A percentile compares a stretch with the other conserved stretches of the same genome.
These are phyloP conservation scores for Malaclemys terrapin DNA, from an alignment of 2,113 vertebrate genomes.

Conservation along the genomic window DNA sequence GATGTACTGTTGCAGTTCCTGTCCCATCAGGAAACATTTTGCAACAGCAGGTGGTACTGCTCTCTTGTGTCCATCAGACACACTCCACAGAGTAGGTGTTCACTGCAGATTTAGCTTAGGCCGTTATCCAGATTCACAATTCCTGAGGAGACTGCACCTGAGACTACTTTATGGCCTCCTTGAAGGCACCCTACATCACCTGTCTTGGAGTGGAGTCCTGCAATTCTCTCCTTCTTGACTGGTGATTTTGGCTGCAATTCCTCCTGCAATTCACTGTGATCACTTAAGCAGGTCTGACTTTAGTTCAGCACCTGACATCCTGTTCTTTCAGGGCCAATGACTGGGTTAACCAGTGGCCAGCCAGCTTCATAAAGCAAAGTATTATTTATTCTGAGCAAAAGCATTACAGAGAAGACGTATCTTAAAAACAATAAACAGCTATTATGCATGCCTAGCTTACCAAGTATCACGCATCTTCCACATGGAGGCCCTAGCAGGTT, in stretches of 20 bases:
- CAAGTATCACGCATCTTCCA: too few species aligned
- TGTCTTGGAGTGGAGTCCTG: neutral
- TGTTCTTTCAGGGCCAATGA: neutral
- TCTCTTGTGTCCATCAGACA: neutral
- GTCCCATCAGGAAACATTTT: neutral
- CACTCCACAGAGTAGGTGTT: neutral
- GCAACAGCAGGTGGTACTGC: too few species aligned
- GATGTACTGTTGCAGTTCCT: too few species aligned
- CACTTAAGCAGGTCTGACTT: neutral
- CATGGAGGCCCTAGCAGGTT: too few species aligned
- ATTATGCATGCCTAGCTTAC: too few species aligned
- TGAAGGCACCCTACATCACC: neutral
- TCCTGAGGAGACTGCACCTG: neutral
- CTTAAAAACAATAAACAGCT: neutral
- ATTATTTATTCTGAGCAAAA: neutral
- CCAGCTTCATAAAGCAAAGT: neutral
- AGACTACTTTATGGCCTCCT: neutral
- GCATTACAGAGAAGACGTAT: neutral
- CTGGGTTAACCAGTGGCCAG: neutral
- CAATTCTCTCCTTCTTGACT: too few species aligned
- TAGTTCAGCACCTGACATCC: neutral
- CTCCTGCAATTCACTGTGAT: neutral
- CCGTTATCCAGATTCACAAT: neutral
- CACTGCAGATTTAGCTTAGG: neutral
- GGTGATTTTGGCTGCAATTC: neutral